Evolutionary conservation across 1,140 invertebrate species (phyloP), one percentile per base, ranked within the genome.

Genomic region (Drosophila sucinea): DNA sequence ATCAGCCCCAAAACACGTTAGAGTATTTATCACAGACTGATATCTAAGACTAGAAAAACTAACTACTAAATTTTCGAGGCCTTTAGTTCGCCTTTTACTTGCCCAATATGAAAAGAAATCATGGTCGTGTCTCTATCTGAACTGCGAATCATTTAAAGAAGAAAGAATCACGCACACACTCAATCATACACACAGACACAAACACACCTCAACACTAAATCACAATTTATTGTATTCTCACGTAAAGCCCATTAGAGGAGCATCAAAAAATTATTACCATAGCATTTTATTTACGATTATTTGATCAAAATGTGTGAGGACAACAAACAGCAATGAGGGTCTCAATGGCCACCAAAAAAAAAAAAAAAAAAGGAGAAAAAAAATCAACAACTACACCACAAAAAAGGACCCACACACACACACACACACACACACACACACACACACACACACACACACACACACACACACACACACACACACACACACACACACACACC

Each of bases 181-280:
- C 33, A 35, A 10, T 8, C 44, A 47, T 8, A 47, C 17, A 17
- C 17, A 17, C 17, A 17, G 0, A 17, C 17, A 17, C 41, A 5
- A 11, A 47, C 17, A 27, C 44, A 51, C 44, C 44, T 51, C 1
- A 51, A 47, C 64, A 67, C 67, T 80, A 83, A 87, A 83, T 89
- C 83, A 75, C 77, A 89, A 87, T 80, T 77, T 69, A 54, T 74
- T 70, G 69, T 82, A 62, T 80, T 71, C 83, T 77, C 83, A 87
- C 83, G 83, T 87, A 87, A 77, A 77, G 77, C 77, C 77, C 83
- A 87, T 87, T 87, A 87, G 77, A 73, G 73, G 57, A 66, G 73
- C 73, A 87, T 87, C 66, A 87, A 87, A 87, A 87, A 87, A 89
- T 87, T 74, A 87, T 87, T 80, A 89, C 83, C 81, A 89, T 73